Conservation (phyloP, 2,888 invertebrate species). For the Leucophenga maculata region DNA sequence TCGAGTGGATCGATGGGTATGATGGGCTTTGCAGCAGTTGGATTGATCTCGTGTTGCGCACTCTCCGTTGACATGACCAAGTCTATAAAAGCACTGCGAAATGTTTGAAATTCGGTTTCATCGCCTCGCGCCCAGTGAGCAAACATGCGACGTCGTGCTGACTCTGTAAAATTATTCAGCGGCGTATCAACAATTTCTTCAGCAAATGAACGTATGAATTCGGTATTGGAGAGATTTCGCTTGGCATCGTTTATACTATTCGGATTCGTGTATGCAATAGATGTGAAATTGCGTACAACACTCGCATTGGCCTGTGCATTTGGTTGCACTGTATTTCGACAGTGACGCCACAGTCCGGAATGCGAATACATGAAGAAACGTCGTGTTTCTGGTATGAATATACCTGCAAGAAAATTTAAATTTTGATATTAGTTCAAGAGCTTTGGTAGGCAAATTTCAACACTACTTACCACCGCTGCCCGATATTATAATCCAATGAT, state of each 20-base stretch:
- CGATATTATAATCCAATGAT: constrained; percentile 80
- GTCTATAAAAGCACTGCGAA: constrained; percentile 62
- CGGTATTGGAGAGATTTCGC: constrained; percentile 57
- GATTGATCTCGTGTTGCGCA: constrained; percentile 53
- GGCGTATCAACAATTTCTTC: constrained; percentile 48
- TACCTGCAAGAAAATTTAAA: constrained; percentile 70
- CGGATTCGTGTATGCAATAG: constrained; percentile 67
- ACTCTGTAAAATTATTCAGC: constrained; percentile 59
- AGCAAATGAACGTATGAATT: constrained; percentile 62
- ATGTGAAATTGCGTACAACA: constrained; percentile 76
- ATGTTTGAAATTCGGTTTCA: constrained; percentile 58
- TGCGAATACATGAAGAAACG: constrained; percentile 79
- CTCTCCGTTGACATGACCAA: constrained; percentile 58
- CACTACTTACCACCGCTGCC: constrained; percentile 63
- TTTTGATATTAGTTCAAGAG: not conserved
- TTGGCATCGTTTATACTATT: constrained; percentile 60
- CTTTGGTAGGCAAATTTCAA: not conserved
- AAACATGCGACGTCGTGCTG: constrained; percentile 67
- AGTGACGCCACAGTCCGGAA: constrained; percentile 79
- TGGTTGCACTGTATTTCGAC: constrained; percentile 68
- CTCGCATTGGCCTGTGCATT: constrained; percentile 73
- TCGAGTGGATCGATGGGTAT: constrained; percentile 65
- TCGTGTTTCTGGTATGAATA: constrained; percentile 75
- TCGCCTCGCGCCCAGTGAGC: constrained; percentile 70
- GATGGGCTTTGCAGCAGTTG: constrained; percentile 57